Evolutionary conservation across 2,113 vertebrate genomes (phyloP).

Genomic region (Sporophila hypoxantha): DNA sequence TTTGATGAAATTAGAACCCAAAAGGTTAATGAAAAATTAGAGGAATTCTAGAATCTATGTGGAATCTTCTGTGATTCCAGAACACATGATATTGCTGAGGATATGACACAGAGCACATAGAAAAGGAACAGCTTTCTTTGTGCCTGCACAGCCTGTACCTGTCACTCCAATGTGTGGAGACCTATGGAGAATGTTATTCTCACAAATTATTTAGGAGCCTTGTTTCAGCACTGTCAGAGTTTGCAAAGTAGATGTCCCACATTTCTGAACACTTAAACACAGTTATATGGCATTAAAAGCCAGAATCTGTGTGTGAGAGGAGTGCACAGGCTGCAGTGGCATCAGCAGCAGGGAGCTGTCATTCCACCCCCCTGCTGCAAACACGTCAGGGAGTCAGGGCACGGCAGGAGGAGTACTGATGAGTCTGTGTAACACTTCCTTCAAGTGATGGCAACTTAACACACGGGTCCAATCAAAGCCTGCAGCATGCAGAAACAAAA

Average conservation of each 20-base stretch:
- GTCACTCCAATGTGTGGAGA: neutral
- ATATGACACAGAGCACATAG: neutral
- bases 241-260: neutral
- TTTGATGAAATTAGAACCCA: neutral
- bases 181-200: neutral
- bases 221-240: neutral
- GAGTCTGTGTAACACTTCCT: slow-evolving; percentile 24
- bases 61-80: neutral
- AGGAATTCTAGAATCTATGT: neutral
- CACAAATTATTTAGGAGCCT: neutral
- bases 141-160: neutral
- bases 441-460: slow-evolving; percentile 25
- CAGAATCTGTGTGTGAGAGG: neutral
- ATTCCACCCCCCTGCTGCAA: neutral
- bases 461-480: slow-evolving; percentile 7
- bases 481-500: slow-evolving; percentile 10
- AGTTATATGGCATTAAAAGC: neutral
- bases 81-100: neutral
- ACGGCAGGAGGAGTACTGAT: slow-evolving; percentile 1
- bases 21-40: neutral
- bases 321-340: neutral
- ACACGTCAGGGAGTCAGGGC: neutral
- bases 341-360: slow-evolving; percentile 11
- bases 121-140: neutral
- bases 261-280: neutral